Percentiles rank a stretch among this genome's conserved stretches.
Evolutionary conservation across 2,113 vertebrate genomes (phyloP).

Genomic region (Amphiprion ocellaris): DNA sequence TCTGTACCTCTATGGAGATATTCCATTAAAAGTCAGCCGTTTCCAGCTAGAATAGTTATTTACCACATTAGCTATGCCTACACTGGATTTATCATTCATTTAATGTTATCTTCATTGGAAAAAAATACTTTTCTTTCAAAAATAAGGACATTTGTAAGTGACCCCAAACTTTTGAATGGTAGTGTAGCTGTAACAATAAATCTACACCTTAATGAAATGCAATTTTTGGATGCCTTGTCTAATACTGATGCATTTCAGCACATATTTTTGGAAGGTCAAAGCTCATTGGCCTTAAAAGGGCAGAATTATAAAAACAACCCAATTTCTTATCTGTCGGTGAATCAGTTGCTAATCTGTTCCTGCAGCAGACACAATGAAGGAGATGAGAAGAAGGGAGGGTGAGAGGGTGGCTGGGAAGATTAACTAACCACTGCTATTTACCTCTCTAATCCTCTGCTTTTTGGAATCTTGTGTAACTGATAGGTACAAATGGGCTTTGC

Average conservation of each 20-base stretch:
- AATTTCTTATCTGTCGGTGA: slow-evolving; percentile 40
- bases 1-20: no score
- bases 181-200: not conserved
- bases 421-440: slow-evolving; percentile 54
- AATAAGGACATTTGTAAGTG: no score
- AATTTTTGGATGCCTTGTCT: not conserved
- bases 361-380: slow-evolving; percentile 10
- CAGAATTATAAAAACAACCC: slow-evolving; percentile 30
- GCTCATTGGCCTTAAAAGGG: slow-evolving; percentile 2
- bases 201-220: not conserved
- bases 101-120: no score
- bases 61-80: no score
- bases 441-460: slow-evolving; percentile 64
- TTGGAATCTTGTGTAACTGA: slow-evolving; percentile 61
- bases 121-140: no score
- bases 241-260: no score
- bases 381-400: not conserved
- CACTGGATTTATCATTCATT: no score
- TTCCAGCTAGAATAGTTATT: no score
- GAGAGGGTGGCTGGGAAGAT: slow-evolving; percentile 20
- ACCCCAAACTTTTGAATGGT: no score
- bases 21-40: no score
- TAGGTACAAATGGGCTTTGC: slow-evolving; percentile 66
- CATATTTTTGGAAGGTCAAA: not conserved
- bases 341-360: slow-evolving; percentile 56